Evolutionary conservation across 2,113 vertebrate species (phyloP), one percentile per base, ranked within the genome.

Genomic region (Zootoca vivipara): DNA sequence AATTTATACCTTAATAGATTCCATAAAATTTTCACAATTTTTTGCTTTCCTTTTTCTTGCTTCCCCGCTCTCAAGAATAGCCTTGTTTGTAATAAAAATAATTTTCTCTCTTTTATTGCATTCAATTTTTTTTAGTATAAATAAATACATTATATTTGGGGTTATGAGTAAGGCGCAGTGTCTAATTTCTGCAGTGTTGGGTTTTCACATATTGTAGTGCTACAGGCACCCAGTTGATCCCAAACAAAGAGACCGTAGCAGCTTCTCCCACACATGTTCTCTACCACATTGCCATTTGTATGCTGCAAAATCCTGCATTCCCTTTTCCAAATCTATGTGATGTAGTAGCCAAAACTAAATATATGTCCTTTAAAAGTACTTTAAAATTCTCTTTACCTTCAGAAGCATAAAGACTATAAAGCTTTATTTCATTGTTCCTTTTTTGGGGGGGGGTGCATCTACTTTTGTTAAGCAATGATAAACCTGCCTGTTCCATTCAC

Each of bases 151-250:
- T 5, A 1, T 64, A 2, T 74, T 92, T 88, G 82, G 5, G 78
- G 1, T 28, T 20, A 75, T 38, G 82, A 78, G 72, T 35, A 77
- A 46, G 78, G 52, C 42, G 2, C 30, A 33, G 40, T 35, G 8
- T 46, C 79, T 82, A 77, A 65, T 69, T 91, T 89, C 0, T 5
- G 0, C 35, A 67, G 18, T 15, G 12, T 52, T 87, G 65, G 2
- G 7, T 82, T 81, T 90, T 67, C 67, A 0, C 20, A 30, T 42
- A 81, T 65, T 88, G 15, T 12, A 70, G 75, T 38, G 70, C 67
- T 79, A 88, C 33, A 77, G 73, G 78, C 72, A 86, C 79, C 84
- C 73, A 83, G n/a, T n/a, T 77, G 91, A 93, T 86, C 82, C 85
- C 83, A 85, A 75, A 90, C 84, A 90, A 88, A 89, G 82, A 84